phyloP scores from a whole-genome alignment of 2,797 vertebrate genomes.

The Cygnus olor region DNA sequence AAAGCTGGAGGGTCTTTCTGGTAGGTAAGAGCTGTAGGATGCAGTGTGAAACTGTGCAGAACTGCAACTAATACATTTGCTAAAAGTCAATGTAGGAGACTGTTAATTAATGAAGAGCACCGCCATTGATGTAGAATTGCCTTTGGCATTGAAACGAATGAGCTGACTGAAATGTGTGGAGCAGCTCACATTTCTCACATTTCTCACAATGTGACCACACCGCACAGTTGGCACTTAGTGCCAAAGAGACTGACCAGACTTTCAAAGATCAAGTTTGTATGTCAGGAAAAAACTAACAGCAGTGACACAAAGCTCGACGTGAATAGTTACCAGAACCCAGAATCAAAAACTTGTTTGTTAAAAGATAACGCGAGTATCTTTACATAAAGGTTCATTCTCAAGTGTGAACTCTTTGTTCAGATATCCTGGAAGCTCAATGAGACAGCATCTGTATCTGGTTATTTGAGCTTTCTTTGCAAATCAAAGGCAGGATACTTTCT shows the following conservation, averaged over 20 bases:
- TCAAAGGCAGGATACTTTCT: neutral
- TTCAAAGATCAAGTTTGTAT: neutral
- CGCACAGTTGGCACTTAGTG: neutral
- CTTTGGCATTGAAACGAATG: neutral
- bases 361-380: neutral
- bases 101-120: neutral
- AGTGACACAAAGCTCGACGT: neutral
- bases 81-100: neutral
- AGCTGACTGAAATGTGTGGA: neutral
- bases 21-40: neutral
- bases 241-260: neutral
- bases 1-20: neutral
- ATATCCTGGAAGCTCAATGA: neutral
- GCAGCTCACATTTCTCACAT: neutral
- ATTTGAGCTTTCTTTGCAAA: neutral
- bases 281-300: neutral
- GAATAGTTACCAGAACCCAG: neutral
- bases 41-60: neutral
- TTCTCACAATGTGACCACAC: neutral
- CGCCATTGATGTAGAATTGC: neutral
- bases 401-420: neutral
- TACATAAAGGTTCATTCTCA: neutral
- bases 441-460: neutral
- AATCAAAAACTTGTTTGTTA: neutral
- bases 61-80: neutral